Conservation (phyloP, 2,113 vertebrate species). For the Alectura lathami region DNA sequence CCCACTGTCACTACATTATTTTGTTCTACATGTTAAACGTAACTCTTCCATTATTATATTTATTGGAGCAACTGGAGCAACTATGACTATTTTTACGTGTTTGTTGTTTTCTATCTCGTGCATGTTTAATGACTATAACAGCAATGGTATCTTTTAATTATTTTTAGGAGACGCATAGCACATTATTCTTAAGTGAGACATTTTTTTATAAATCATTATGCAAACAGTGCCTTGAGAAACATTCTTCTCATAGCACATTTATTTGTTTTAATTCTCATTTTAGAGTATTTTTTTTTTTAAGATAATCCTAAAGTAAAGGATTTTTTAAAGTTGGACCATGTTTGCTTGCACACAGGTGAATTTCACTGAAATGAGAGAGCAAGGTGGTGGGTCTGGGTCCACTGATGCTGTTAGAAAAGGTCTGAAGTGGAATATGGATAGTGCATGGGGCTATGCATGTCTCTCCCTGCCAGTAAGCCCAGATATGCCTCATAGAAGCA, state of each 20-base stretch:
- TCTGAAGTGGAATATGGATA: not conserved
- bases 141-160: conserved; percentile 11
- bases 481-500: not conserved
- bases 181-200: not conserved
- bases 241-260: conserved; percentile 4
- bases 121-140: conserved; percentile 5
- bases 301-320: too few relatives aligned
- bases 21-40: not conserved
- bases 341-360: not conserved
- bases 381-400: not conserved
- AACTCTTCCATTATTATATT: not conserved
- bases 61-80: not conserved
- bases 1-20: not conserved
- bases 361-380: not conserved
- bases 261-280: not conserved
- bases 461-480: not conserved
- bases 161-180: conserved; percentile 1
- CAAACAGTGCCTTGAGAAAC: not conserved
- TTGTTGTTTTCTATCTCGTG: conserved; percentile 4
- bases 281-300: too few relatives aligned
- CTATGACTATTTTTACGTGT: not conserved
- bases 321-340: not conserved
- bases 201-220: conserved; percentile 16
- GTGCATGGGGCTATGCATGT: accelerated
- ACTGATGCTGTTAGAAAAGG: not conserved